Conservation (phyloP, 1,140 invertebrate genomes). For the Portunus trituberculatus region DNA sequence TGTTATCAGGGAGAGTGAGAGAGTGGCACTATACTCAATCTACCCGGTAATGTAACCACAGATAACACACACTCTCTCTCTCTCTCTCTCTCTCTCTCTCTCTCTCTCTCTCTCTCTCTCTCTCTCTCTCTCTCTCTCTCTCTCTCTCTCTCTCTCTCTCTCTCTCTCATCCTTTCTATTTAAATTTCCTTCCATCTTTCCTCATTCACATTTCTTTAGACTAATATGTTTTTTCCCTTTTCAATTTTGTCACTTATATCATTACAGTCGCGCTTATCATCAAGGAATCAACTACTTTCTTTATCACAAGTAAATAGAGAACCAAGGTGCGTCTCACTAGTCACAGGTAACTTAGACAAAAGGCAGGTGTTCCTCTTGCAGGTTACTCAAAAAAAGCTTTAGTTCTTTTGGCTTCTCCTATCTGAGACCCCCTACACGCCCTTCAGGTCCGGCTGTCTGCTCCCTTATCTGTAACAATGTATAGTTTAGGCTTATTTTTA, state of each 20-base stretch:
- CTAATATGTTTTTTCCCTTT: not conserved
- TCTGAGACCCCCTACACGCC: too few species aligned
- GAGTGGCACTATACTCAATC: slow-evolving; percentile 9
- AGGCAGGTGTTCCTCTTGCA: not conserved
- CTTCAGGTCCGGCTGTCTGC: too few species aligned
- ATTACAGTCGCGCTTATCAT: too few species aligned
- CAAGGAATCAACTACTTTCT: too few species aligned
- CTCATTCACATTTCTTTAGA: not conserved
- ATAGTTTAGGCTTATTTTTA: too few species aligned
- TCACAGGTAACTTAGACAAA: too few species aligned
- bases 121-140: not conserved
- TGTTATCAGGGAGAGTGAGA: slow-evolving; percentile 3
- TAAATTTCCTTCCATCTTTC: not conserved
- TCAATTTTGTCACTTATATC: not conserved
- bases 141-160: not conserved
- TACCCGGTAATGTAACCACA: not conserved
- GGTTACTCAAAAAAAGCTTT: too few species aligned
- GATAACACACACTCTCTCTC: not conserved
- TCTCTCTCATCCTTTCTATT: not conserved
- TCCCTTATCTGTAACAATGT: too few species aligned
- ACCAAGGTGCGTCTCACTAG: too few species aligned
- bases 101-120: not conserved
- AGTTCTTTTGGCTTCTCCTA: too few species aligned
- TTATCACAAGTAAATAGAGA: too few species aligned
- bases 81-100: not conserved